Evolutionary conservation across 1,140 invertebrate genomes (phyloP), one percentile per base, ranked within the genome.

Genomic region (Achroia grisella): DNA sequence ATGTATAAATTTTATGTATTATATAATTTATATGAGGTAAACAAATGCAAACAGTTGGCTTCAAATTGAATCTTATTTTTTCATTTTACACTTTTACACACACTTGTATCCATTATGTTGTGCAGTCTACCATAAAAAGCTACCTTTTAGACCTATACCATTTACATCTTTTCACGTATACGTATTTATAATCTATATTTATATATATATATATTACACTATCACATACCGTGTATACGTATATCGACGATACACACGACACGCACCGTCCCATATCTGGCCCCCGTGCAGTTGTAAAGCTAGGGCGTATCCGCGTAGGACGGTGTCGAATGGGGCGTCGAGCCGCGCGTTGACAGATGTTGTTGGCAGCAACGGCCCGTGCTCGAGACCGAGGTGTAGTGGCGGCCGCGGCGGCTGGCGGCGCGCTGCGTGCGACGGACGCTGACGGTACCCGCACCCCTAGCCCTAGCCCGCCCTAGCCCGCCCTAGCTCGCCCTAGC

Each of bases 361-460:
- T 85, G 81, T 79, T 81, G 74, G 80, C 78, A 78, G 75, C 79
- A 72, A 33, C 80, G 80, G 62, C 75, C 77, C 58, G 75, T 80
- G 67, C 70, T 86, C 64, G 85, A 87, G 80, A 87, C 85, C 51
- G 85, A 87, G 73, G 85, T 87, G 80, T 87, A 87, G 82, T 76
- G 76, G 79, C 72, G 74, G 71, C 55, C 67, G 70, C 65, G 69
- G 66, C 72, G 61, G 61, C 64, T 61, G 63, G 64, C 69, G 52
- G 61, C 60, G 64, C 63, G 56, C 70, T 58, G 56, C 71, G 52
- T 55, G 50, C 70, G 58, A 56, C 62, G 72, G 70, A 71, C 66
- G 61, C 73, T 69, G 54, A 84, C 78, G 82, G 82, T 85, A 85
- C 77, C 46, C 58, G 32, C 57, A 54, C 44, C 60, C 53, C 52